These are phyloP conservation scores for Helicoverpa armigera DNA, from an alignment of 1,140 invertebrate genomes.

Conservation along the genomic window DNA sequence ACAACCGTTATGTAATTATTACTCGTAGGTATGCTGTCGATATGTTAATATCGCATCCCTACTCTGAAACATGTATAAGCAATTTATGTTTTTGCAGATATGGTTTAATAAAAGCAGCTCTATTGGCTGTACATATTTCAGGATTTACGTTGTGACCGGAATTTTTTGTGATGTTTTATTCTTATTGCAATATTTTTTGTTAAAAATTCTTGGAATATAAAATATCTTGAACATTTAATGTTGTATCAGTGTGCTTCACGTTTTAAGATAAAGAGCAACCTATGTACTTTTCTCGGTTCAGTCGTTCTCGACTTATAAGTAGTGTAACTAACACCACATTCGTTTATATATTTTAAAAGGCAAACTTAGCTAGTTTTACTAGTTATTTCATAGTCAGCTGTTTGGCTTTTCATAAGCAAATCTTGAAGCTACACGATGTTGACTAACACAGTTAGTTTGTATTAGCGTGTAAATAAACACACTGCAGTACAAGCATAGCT, in stretches of 20 bases:
- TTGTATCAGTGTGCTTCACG: no score
- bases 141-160: neutral
- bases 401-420: neutral
- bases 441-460: neutral
- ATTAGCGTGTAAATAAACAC: constrained; percentile 22
- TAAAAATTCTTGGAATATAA: no score
- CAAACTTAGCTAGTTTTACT: no score
- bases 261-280: no score
- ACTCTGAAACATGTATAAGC: constrained; percentile 50
- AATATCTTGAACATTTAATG: no score
- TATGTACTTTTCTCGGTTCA: no score
- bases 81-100: constrained; percentile 64
- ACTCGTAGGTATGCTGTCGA: no score
- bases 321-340: no score
- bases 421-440: neutral
- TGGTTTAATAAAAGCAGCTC: constrained; percentile 60
- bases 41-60: constrained; percentile 39
- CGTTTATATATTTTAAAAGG: no score
- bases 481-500: constrained; percentile 6
- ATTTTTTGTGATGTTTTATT: constrained; percentile 8
- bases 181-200: neutral
- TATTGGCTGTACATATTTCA: constrained; percentile 63
- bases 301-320: no score
- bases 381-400: no score
- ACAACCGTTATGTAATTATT: no score